Evolutionary conservation across 2,113 vertebrate genomes (phyloP), one percentile per base, ranked within the genome.

Genomic region (Pseudonaja textilis): DNA sequence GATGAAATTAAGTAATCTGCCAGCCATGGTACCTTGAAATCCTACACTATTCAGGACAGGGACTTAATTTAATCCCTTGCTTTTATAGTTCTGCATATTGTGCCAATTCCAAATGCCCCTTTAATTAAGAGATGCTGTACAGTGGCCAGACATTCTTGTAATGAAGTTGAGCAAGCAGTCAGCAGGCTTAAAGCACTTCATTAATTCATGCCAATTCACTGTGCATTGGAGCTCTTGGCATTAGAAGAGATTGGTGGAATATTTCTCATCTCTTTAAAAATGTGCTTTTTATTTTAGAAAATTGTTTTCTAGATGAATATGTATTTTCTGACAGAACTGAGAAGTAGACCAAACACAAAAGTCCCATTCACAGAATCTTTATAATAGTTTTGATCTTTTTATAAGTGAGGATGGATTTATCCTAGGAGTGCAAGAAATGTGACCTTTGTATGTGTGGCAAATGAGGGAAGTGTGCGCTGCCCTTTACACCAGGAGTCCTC

Each of bases 31-130:
- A 56, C 56, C 57, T 90, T 50, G 45, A 90, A 64, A 90, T 54
- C 45, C 89, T 86, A 86, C 89, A 90, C 92, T 90, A 90, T 25
- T 87, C 92, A 87, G 89, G 89, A 90, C 89, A 64, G 81, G 23
- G 55, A 42, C 89, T 87, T 90, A 90, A 90, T 93, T 93, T 93
- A 90, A 93, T 93, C 90, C 89, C 74, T 57, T 50, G 22, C 69
- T 86, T 86, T 85, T 90, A 90, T 52, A 90, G 42, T 89, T 93
- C 56, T 93, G 45, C 55, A 90, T 93, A 89, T 93, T 93, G 92
- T 93, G 55, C 81, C 92, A 90, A 87, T 93, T 86, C 81, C 92
- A 93, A 93, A 93, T 93, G 90, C 89, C 89, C 86, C 92, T 90
- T 93, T 93, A 90, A 93, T 93, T 93, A 93, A 93, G 89, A 87